Evolutionary conservation across 2,888 invertebrate species (phyloP).

Genomic region (Laothoe populi): DNA sequence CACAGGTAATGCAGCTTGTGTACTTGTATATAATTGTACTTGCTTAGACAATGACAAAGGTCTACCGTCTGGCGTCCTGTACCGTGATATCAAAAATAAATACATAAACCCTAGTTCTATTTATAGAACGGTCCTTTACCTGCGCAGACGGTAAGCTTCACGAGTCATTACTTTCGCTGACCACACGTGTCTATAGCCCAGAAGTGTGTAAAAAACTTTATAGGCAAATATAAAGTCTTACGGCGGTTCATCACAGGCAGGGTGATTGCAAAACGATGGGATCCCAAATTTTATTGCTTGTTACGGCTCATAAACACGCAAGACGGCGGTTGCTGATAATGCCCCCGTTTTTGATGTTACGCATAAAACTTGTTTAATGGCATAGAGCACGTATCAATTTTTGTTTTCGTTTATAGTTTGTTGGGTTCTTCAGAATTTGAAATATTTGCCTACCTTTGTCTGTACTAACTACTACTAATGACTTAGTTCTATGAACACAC

Average conservation of each 20-base stretch:
- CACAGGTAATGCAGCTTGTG: no score
- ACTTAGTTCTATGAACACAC: no score
- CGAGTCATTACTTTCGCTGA: conserved; percentile 79
- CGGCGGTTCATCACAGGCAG: conserved; percentile 74
- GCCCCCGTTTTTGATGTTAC: conserved; percentile 56
- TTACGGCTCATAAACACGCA: conserved; percentile 79
- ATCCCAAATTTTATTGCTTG: conserved; percentile 79
- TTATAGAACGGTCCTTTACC: conserved; percentile 52
- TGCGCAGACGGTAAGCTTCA: conserved; percentile 71
- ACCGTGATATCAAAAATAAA: neutral
- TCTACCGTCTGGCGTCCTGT: neutral
- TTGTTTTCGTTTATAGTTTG: conserved; percentile 36
- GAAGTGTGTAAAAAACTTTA: conserved; percentile 74
- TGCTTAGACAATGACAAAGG: neutral
- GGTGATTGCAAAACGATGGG: conserved; percentile 78
- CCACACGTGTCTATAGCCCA: conserved; percentile 67
- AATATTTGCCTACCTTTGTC: no score
- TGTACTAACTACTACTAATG: no score
- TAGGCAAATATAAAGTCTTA: conserved; percentile 73
- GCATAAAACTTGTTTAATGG: conserved; percentile 72
- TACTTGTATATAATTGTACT: neutral
- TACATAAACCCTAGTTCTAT: conserved; percentile 26
- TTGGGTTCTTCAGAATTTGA: no score
- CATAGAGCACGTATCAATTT: conserved; percentile 46
- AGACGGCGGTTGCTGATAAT: conserved; percentile 70